phyloP scores from a whole-genome alignment of 2,113 vertebrate genomes.

The Callorhinus ursinus region DNA sequence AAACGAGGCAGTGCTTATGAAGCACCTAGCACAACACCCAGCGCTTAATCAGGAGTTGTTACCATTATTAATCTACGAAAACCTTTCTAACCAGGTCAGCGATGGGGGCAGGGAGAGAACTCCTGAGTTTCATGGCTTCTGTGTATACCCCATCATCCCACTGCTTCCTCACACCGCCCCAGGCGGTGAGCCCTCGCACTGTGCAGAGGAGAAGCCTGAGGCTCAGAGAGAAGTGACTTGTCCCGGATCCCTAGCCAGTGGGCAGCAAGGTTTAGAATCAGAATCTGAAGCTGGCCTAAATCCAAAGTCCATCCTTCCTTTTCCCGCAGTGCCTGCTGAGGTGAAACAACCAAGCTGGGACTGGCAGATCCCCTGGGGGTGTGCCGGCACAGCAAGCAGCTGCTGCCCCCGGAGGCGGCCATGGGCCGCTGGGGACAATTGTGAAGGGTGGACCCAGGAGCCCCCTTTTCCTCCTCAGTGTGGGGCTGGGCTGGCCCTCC shows the following conservation, averaged over 20 bases:
- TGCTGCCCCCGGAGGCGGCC: background rate
- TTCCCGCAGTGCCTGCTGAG: background rate
- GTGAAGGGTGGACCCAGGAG: background rate
- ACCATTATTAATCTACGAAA: background rate
- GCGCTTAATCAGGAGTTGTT: background rate
- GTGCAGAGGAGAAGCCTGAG: background rate
- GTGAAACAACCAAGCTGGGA: too few species aligned
- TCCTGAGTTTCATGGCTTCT: background rate
- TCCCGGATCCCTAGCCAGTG: background rate
- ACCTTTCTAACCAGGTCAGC: background rate
- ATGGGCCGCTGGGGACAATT: rapidly evolving
- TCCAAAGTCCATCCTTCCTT: background rate
- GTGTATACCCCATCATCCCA: rapidly evolving
- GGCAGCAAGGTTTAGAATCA: background rate
- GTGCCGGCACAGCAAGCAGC: too few species aligned
- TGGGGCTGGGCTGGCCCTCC: rapidly evolving
- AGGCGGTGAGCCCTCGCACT: rapidly evolving
- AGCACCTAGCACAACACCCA: background rate
- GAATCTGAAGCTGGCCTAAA: background rate
- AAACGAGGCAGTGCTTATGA: background rate
- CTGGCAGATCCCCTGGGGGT: background rate
- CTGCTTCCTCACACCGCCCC: background rate
- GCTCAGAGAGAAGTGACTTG: background rate
- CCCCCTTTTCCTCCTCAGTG: background rate
- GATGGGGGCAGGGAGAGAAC: background rate